Percentiles rank a stretch among this genome's conserved stretches.
Evolutionary conservation across 2,113 vertebrate genomes (phyloP).

Genomic region (Bettongia penicillata): DNA sequence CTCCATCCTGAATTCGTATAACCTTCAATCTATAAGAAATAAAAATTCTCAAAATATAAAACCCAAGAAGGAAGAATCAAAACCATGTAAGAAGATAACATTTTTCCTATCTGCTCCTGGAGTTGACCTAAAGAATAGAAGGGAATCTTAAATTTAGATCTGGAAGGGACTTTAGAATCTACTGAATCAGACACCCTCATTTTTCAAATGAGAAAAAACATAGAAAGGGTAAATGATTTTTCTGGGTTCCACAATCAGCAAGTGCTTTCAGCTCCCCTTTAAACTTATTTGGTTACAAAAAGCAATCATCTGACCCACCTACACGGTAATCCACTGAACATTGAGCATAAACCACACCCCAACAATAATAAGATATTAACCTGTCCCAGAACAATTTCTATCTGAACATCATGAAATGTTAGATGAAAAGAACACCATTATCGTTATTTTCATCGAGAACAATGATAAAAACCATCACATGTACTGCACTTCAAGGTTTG

Average conservation of each 20-base stretch:
- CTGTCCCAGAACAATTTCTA: background rate
- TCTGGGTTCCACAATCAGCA: background rate
- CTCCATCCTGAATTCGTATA: background rate
- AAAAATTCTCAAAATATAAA: background rate
- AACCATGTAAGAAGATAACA: background rate
- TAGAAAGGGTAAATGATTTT: background rate
- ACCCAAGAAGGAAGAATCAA: background rate
- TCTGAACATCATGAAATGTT: background rate
- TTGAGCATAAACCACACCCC: fast-evolving
- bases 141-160: background rate
- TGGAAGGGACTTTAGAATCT: background rate
- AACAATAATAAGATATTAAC: background rate
- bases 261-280: background rate
- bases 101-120: background rate
- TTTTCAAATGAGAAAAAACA: background rate
- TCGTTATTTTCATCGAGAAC: background rate
- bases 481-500: background rate
- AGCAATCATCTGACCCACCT: background rate
- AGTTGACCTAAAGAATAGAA: background rate
- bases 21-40: background rate
- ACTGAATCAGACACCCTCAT: background rate
- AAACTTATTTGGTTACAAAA: background rate
- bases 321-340: background rate
- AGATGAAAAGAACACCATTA: background rate
- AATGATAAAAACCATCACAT: background rate